A percentile compares a stretch with the other conserved stretches of the same genome.
phyloP scores from a whole-genome alignment of 2,888 invertebrate species.

The Monoplex corrugatus region DNA sequence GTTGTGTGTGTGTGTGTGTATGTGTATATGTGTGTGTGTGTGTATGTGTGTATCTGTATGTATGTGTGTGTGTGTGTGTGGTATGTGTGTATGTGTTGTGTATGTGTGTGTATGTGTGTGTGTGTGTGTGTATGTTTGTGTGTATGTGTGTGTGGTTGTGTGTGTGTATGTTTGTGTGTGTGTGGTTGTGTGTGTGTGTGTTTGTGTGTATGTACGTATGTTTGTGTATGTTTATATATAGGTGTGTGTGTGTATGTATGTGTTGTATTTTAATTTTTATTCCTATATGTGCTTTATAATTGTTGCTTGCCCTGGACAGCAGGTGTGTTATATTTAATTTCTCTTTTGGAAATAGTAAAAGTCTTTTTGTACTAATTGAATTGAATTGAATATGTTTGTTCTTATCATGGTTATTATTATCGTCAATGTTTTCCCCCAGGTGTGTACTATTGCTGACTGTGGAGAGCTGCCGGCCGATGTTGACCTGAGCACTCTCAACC shows the following conservation, averaged over 20 bases:
- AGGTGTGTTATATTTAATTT: no score
- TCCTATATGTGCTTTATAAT: no score
- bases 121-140: neutral
- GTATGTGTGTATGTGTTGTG: neutral
- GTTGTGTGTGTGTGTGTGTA: slow-evolving; percentile 6
- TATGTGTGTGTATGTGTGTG: neutral
- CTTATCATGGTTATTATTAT: no score
- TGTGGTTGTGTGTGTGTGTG: neutral
- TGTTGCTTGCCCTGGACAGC: no score
- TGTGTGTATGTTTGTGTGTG: neutral
- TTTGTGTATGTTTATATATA: no score
- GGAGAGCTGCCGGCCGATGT: slow-evolving; percentile 86
- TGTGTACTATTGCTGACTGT: slow-evolving; percentile 87
- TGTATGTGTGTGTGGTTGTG: no score
- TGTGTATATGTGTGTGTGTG: neutral
- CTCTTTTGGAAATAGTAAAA: no score
- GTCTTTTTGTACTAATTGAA: no score
- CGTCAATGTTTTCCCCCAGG: no score
- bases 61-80: neutral
- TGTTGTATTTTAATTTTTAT: no score
- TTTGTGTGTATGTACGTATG: neutral
- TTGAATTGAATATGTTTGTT: no score
- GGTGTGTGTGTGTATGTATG: no score
- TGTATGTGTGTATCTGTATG: neutral
- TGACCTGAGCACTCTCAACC: slow-evolving; percentile 87